Evolutionary conservation across 2,797 vertebrate genomes (phyloP).

Genomic region (Lepus townsendii): DNA sequence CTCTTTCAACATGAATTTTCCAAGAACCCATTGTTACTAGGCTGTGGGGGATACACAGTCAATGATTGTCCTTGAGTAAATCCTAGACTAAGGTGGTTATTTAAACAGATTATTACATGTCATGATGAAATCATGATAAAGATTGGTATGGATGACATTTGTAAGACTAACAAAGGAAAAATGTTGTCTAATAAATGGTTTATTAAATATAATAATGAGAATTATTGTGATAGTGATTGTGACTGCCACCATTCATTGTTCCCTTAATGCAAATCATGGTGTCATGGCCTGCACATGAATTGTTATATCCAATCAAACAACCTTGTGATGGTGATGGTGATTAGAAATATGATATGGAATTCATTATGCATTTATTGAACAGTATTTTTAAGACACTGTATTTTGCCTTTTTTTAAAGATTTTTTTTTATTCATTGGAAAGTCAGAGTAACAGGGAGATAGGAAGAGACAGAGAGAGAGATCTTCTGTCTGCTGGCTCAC

Average conservation of each 20-base stretch:
- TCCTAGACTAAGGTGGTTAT: background rate
- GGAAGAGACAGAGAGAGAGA: no score
- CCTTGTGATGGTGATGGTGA: background rate
- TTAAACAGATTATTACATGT: background rate
- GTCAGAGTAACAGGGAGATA: no score
- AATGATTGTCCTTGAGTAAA: background rate
- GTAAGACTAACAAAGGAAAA: background rate
- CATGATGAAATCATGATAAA: background rate
- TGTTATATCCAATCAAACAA: slow-evolving; percentile 3
- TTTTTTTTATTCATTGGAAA: background rate
- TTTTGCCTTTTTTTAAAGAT: background rate
- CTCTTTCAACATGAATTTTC: background rate
- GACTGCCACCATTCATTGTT: background rate
- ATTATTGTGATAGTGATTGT: slow-evolving; percentile 1
- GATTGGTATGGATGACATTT: background rate
- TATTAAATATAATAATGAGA: background rate
- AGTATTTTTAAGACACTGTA: background rate
- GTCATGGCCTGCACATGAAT: background rate
- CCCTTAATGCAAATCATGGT: background rate
- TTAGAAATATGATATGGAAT: background rate
- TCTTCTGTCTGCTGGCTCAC: no score
- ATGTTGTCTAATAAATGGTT: slow-evolving; percentile 2
- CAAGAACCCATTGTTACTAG: background rate
- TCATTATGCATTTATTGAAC: background rate
- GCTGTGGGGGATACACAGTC: background rate